Evolutionary conservation across 2,113 vertebrate species (phyloP), one percentile per base, ranked within the genome.

Genomic region (Mus pahari): DNA sequence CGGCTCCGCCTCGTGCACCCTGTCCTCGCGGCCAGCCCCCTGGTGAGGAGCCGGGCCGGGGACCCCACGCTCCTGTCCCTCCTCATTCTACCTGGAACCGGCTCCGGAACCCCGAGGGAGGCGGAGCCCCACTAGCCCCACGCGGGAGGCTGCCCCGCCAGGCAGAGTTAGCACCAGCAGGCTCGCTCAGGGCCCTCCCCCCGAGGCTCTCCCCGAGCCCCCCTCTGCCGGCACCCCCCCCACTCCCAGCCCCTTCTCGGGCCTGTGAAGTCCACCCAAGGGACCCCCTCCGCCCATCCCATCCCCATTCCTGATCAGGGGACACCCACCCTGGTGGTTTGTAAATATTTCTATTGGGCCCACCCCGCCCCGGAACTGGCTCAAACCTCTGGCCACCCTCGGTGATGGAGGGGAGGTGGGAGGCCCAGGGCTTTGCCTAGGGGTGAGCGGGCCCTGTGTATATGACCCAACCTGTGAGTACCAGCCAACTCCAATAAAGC

Each of bases 401-500:
- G 20, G 84, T 11, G 0, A 91, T n/a, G 93, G 93, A 78, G 75
- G 0, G 9, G 92, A 82, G 60, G 50, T 1, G 2, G 90, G 66
- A 71, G 79, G 92, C 96, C 28, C 12, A 55, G 60, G 83, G 94
- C 74, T 94, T 68, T 48, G 94, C 90, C 92, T 83, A 17, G 91
- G 84, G 86, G 75, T 26, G 77, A 79, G 90, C 58, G 90, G 90
- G 53, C 93, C 97, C 3, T 90, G 91, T 92, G 66, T 36, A 68
- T 48, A 77, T 66, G 77, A 20, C 96, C 96, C 92, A 93, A 60
- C 97, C 98, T 70, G 95, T 97, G 78, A 60, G 96, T 95, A 96
- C 97, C 98, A 98, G 97, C 96, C 97, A 96, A 94, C 97, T 98
- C 94, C 96, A 99, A 98, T 99, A 99, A 99, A 98, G 98, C 81